Evolutionary conservation across 2,113 vertebrate genomes (phyloP).

Genomic region (Tyrannus savana): DNA sequence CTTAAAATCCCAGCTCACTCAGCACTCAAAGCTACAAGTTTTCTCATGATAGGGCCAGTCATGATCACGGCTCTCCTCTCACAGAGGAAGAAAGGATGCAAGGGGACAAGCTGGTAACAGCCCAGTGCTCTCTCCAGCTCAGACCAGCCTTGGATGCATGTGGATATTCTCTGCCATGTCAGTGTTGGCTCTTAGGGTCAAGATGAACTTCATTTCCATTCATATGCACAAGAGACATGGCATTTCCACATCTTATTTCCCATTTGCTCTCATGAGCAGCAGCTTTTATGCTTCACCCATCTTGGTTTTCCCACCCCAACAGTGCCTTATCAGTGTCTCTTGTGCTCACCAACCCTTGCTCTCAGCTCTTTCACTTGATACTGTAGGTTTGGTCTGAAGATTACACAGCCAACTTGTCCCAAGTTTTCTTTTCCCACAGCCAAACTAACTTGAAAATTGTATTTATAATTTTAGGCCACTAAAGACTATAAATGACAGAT

Average conservation of each 20-base stretch:
- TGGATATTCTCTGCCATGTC: background rate
- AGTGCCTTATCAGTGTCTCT: background rate
- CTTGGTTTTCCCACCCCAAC: background rate
- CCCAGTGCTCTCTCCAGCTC: too few species aligned
- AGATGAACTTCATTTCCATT: background rate
- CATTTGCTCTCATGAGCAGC: background rate
- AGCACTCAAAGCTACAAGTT: background rate
- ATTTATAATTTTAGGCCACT: background rate
- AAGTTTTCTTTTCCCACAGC: background rate
- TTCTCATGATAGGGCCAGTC: background rate
- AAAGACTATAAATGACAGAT: background rate
- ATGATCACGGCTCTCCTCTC: background rate
- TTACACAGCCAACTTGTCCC: background rate
- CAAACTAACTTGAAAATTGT: background rate
- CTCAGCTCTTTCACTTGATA: background rate
- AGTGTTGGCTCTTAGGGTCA: fast-evolving
- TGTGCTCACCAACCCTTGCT: background rate
- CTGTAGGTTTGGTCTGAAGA: background rate
- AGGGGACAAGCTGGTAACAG: background rate
- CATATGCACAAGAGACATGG: background rate
- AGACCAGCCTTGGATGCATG: fast-evolving
- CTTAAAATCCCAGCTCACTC: background rate
- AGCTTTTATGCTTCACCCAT: background rate
- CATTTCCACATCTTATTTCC: background rate
- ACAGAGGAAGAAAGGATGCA: background rate